A percentile compares a stretch with the other conserved stretches of the same genome.
These are phyloP conservation scores for Momotus momota DNA, from an alignment of 2,797 vertebrate genomes.

Conservation along the genomic window DNA sequence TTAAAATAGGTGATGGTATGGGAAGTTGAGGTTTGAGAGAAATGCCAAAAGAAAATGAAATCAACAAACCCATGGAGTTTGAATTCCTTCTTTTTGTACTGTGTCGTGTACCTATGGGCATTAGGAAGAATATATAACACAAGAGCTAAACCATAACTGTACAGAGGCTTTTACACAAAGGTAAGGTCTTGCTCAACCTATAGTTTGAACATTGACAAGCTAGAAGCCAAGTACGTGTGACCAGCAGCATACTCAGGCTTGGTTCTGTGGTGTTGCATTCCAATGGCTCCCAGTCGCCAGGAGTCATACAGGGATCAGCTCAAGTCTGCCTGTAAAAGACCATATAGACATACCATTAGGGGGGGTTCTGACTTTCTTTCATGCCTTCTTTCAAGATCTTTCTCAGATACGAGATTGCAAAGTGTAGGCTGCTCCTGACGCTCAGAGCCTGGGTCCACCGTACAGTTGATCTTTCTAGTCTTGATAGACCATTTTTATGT, in stretches of 20 bases:
- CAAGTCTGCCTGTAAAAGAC: not conserved
- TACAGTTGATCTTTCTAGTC: not conserved
- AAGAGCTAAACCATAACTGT: not conserved
- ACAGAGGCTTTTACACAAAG: not conserved
- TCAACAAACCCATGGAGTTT: not conserved
- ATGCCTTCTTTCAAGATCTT: not conserved
- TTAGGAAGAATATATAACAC: not conserved
- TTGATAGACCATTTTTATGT: not conserved
- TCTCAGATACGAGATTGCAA: not conserved
- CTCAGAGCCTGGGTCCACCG: not conserved
- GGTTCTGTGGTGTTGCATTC: not conserved
- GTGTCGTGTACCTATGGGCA: not conserved
- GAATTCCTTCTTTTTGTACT: not conserved
- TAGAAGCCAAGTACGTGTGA: not conserved
- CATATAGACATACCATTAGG: rapidly evolving
- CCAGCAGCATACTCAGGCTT: not conserved
- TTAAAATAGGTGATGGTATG: not conserved
- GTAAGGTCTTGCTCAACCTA: not conserved
- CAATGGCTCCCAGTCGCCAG: rapidly evolving
- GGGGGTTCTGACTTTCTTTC: not conserved
- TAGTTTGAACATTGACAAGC: not conserved
- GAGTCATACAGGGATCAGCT: not conserved
- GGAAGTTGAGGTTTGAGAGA: not conserved
- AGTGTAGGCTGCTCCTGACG: not conserved
- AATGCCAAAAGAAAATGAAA: not conserved